phyloP scores from a whole-genome alignment of 1,140 invertebrate genomes.

The Tetramorium simillimum region DNA sequence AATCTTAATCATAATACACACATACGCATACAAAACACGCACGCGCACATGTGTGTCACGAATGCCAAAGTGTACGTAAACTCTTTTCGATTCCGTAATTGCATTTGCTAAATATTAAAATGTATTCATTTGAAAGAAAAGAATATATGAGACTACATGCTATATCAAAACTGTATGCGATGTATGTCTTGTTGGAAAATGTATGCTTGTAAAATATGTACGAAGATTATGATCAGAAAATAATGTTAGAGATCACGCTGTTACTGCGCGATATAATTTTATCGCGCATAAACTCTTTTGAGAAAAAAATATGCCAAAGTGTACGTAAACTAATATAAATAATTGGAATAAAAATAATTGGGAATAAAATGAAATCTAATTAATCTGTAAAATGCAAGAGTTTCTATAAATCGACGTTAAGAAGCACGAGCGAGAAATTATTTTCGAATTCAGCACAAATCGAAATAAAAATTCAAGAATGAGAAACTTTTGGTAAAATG shows the following conservation, averaged over 20 bases:
- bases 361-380: conserved; percentile 7
- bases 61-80: conserved; percentile 51
- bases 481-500: conserved; percentile 72
- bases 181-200: not conserved
- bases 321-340: too few relatives aligned
- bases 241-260: not conserved
- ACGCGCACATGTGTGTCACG: conserved; percentile 4
- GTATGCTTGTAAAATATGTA: not conserved
- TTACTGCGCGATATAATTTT: not conserved
- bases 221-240: not conserved
- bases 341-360: conserved; percentile 20
- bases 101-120: not conserved
- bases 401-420: not conserved
- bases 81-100: not conserved
- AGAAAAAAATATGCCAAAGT: not conserved
- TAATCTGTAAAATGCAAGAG: not conserved
- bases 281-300: not conserved
- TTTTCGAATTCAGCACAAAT: not conserved
- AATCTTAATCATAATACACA: not conserved
- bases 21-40: not conserved
- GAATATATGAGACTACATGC: not conserved
- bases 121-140: conserved; percentile 6
- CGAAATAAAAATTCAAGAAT: conserved; percentile 46
- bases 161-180: not conserved
- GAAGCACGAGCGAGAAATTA: not conserved